phyloP scores from a whole-genome alignment of 2,797 vertebrate genomes.

The Peromyscus attwateri region DNA sequence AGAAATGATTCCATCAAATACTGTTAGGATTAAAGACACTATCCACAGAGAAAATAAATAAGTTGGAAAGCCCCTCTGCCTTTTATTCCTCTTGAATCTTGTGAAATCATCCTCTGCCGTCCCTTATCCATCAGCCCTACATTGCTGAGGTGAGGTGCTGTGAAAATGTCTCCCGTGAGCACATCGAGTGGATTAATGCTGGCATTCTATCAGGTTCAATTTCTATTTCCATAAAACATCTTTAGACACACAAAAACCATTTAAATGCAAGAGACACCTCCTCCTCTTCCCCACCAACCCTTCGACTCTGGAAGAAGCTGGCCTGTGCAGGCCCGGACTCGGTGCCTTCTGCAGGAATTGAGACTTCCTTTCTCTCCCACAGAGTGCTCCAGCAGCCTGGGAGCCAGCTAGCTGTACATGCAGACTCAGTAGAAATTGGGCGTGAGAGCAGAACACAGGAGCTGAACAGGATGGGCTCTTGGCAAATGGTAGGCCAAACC shows the following conservation, averaged over 20 bases:
- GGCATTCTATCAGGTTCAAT: slow-evolving; percentile 86
- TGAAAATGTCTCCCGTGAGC: slow-evolving; percentile 85
- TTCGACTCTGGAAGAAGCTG: slow-evolving; percentile 62
- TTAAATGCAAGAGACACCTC: slow-evolving; percentile 75
- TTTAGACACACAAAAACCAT: slow-evolving; percentile 82
- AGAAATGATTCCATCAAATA: slow-evolving; percentile 83
- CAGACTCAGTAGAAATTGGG: fast-evolving
- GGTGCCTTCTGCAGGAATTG: slow-evolving; percentile 56
- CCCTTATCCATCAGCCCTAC: slow-evolving; percentile 84
- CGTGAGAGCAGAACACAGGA: not conserved
- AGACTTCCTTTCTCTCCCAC: not conserved
- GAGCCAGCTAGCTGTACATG: not conserved
- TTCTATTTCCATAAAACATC: slow-evolving; percentile 86
- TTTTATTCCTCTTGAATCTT: slow-evolving; percentile 77
- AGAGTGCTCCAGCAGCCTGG: not conserved
- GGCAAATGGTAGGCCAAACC: not conserved
- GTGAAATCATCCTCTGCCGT: slow-evolving; percentile 82
- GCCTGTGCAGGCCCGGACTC: slow-evolving; percentile 9
- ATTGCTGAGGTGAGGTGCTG: slow-evolving; percentile 84
- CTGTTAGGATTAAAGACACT: slow-evolving; percentile 68
- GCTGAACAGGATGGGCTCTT: not conserved
- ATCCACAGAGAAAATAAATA: slow-evolving; percentile 76
- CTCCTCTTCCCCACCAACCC: slow-evolving; percentile 57
- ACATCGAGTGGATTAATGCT: slow-evolving; percentile 86
- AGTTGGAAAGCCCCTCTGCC: slow-evolving; percentile 83